These are phyloP conservation scores for Drosophila testacea DNA, from an alignment of 2,888 invertebrate species.

Conservation along the genomic window DNA sequence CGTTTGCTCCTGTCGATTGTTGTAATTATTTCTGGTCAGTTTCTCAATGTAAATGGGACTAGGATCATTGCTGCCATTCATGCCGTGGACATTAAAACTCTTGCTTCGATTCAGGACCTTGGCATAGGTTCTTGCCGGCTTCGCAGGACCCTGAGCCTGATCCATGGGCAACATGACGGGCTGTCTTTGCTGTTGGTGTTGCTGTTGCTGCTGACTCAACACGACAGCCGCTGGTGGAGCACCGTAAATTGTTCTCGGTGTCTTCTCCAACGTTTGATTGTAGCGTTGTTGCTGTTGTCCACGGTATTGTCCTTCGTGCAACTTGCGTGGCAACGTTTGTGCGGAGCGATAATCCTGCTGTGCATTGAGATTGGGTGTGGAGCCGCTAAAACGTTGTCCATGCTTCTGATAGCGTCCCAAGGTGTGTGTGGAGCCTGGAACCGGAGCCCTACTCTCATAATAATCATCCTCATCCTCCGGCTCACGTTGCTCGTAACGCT, in stretches of 20 bases:
- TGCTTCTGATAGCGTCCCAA: constrained; percentile 94
- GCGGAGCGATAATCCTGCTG: constrained; percentile 87
- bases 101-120: constrained; percentile 92
- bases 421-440: constrained; percentile 86
- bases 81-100: constrained; percentile 93
- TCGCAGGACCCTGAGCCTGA: constrained; percentile 87
- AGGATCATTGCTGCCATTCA: constrained; percentile 86
- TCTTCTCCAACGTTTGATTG: constrained; percentile 40
- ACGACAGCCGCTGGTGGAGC: constrained; percentile 6
- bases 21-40: constrained; percentile 82
- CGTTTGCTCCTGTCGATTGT: constrained; percentile 48
- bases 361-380: constrained; percentile 85
- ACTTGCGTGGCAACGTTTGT: constrained; percentile 91
- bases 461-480: constrained; percentile 62
- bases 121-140: constrained; percentile 91
- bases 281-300: constrained; percentile 17
- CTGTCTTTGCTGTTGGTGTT: constrained; percentile 39
- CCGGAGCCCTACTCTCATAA: constrained; percentile 53
- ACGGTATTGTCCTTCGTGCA: constrained; percentile 77
- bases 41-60: constrained; percentile 85
- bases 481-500: constrained; percentile 46
- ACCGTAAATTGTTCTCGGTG: constrained; percentile 8
- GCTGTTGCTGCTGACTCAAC: constrained; percentile 19
- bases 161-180: background rate
- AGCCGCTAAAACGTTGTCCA: constrained; percentile 89